These are phyloP conservation scores for Protosalanx chinensis DNA, from an alignment of 2,797 vertebrate species.

Conservation along the genomic window DNA sequence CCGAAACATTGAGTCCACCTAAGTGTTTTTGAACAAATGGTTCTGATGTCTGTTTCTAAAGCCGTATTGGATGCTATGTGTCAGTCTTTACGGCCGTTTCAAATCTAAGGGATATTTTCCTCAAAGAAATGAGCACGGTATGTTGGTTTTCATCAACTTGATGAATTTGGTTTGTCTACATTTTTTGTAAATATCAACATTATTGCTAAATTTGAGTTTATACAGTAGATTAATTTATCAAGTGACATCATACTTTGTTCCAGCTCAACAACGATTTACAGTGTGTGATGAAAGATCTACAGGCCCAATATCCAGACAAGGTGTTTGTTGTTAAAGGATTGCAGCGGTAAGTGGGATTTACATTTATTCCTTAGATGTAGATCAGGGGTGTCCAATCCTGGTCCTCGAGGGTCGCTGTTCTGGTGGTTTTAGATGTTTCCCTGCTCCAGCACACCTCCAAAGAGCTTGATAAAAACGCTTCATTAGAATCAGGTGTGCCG, in stretches of 20 bases:
- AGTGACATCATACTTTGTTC: slow-evolving; percentile 4
- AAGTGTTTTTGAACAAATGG: neutral
- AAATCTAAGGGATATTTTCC: slow-evolving; percentile 85
- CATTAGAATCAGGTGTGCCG: too few species aligned
- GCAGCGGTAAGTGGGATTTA: slow-evolving; percentile 54
- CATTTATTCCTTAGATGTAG: neutral
- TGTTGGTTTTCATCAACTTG: slow-evolving; percentile 16
- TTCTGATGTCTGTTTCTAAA: slow-evolving; percentile 40
- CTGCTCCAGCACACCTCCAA: too few species aligned
- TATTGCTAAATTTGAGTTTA: too few species aligned
- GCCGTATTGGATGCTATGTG: slow-evolving; percentile 90
- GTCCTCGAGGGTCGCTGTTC: too few species aligned
- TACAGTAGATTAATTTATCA: too few species aligned
- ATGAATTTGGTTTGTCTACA: neutral
- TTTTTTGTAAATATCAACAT: neutral
- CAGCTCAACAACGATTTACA: slow-evolving; percentile 87
- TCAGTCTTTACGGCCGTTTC: slow-evolving; percentile 88
- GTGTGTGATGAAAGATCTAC: slow-evolving; percentile 86
- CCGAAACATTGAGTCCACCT: neutral
- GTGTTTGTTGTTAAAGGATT: slow-evolving; percentile 84
- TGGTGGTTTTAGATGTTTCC: too few species aligned
- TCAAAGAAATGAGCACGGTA: slow-evolving; percentile 89
- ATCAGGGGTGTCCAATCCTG: neutral
- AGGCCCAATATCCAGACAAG: slow-evolving; percentile 88
- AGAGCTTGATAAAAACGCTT: too few species aligned